Evolutionary conservation across 1,140 invertebrate species (phyloP), one percentile per base, ranked within the genome.

Genomic region (Plodia interpunctella): DNA sequence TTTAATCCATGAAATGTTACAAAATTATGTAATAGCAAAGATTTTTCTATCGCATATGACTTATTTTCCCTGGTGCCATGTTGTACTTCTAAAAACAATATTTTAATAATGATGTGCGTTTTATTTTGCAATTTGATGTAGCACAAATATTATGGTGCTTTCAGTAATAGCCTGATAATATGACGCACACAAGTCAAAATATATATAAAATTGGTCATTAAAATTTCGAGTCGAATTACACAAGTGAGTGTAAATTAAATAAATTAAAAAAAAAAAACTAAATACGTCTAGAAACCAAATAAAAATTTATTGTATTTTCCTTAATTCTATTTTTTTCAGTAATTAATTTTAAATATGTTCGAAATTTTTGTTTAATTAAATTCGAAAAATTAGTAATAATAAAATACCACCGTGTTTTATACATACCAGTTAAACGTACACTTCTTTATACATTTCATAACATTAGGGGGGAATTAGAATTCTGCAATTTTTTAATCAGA

Each of bases 251-350:
- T 15, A 15, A 15, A 15, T 15, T 5, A 44, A 3, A 6, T 44
- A 44, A 44, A 15, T 44, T 13, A 15, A 44, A 6, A 15, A 1
- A 44, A 44, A 10, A 32, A 32, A 9, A 6, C 30, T 1, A 32
- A 32, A 32, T 32, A 44, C 38, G 70, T 76, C 63, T 75, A 62
- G 66, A 80, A 78, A 81, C 81, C 81, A 84, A 84, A 84, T 80
- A 84, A 76, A 83, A 84, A 82, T 84, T 71, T 76, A 59, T 82
- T n/a, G 72, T 64, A 44, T 61, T 64, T 73, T 67, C 61, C 63
- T 57, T 66, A 51, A 71, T 25, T 25, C 2, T 25, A 25, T 25
- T 25, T 52, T 66, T 66, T 55, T 58, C 58, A 60, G 49, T 62
- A 20, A 49, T 53, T 74, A 68, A 69, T 67, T 73, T 68, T 32